A percentile compares a stretch with the other conserved stretches of the same genome.
Conservation (phyloP, 2,888 invertebrate species). For the Notocelia uddmanniana region DNA sequence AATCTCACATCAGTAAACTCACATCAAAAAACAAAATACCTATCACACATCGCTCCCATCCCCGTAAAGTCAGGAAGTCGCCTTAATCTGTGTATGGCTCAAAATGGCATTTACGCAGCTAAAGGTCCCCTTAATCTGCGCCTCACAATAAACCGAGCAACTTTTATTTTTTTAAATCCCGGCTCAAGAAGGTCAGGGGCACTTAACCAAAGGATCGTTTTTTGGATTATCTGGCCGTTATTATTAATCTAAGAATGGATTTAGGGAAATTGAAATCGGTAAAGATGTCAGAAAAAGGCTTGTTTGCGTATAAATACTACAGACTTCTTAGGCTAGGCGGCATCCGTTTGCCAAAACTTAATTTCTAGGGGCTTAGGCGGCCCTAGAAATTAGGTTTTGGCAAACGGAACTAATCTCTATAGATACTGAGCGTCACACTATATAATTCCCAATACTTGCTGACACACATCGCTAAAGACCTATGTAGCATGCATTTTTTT, state of each 20-base stretch:
- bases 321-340: too few relatives aligned
- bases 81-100: too few relatives aligned
- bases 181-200: neutral
- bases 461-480: too few relatives aligned
- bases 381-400: neutral
- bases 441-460: too few relatives aligned
- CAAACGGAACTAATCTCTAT: neutral
- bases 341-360: too few relatives aligned
- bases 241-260: constrained; percentile 10
- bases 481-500: too few relatives aligned
- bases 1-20: too few relatives aligned
- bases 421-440: neutral
- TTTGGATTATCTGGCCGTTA: constrained; percentile 16
- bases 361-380: neutral
- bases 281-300: constrained; percentile 18
- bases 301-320: neutral
- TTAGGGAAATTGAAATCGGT: constrained; percentile 24
- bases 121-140: neutral
- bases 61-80: too few relatives aligned
- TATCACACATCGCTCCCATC: too few relatives aligned
- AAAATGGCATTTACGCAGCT: too few relatives aligned
- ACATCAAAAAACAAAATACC: too few relatives aligned
- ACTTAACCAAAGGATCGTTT: neutral
- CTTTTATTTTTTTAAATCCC: neutral
- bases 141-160: neutral